Evolutionary conservation across 2,113 vertebrate species (phyloP).

Genomic region (Cheirogaleus medius): DNA sequence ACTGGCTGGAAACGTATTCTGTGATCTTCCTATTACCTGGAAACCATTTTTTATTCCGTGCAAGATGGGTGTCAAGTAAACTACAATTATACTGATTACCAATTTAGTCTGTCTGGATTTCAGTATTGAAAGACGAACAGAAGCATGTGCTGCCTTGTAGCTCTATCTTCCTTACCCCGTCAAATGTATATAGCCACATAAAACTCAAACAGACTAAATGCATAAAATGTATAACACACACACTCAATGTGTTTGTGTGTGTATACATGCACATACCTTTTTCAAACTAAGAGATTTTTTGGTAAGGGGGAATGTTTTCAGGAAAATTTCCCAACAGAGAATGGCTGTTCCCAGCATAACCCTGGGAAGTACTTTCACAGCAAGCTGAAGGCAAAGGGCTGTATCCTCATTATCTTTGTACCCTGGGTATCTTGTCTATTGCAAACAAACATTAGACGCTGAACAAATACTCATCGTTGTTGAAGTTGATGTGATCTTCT

Average conservation of each 20-base stretch:
- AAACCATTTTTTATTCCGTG: neutral
- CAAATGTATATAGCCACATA: neutral
- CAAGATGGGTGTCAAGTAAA: neutral
- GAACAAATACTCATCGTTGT: neutral
- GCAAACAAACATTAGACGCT: neutral
- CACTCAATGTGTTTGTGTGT: neutral
- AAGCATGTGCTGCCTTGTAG: neutral
- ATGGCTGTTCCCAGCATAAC: neutral
- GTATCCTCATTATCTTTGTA: neutral
- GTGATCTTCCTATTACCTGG: neutral
- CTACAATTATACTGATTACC: neutral
- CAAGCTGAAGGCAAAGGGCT: neutral
- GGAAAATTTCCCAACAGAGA: neutral
- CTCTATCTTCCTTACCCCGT: neutral
- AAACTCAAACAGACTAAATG: neutral
- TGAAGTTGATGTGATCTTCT: neutral
- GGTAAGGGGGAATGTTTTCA: neutral
- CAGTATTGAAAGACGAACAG: neutral
- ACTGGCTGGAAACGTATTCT: neutral
- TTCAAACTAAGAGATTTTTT: neutral
- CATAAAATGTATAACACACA: neutral
- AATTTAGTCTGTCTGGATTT: neutral
- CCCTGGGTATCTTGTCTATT: neutral
- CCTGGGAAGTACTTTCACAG: neutral
- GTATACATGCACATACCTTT: neutral